Percentiles rank a stretch among this genome's conserved stretches.
phyloP scores from a whole-genome alignment of 1,140 invertebrate genomes.

The Zaprionus camerounensis region DNA sequence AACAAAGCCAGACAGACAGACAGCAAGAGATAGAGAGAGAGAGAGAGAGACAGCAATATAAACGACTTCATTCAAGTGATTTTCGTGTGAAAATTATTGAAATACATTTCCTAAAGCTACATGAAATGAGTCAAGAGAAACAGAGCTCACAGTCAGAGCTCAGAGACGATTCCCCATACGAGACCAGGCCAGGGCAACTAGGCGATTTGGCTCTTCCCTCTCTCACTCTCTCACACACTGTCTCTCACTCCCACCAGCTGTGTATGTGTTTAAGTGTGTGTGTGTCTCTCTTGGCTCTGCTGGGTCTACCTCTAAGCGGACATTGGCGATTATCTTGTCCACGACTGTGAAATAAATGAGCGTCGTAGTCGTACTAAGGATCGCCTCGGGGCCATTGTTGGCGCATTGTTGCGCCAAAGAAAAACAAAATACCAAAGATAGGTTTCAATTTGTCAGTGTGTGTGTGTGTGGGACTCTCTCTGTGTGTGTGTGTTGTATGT shows the following conservation, averaged over 20 bases:
- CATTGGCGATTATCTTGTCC: slow-evolving; percentile 83
- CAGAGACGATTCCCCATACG: slow-evolving; percentile 18
- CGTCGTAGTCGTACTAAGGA: slow-evolving; percentile 77
- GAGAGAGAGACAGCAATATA: not conserved
- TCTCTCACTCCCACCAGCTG: no score
- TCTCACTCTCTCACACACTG: not conserved
- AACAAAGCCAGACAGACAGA: slow-evolving; percentile 29
- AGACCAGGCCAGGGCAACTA: not conserved
- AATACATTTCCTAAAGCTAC: slow-evolving; percentile 76
- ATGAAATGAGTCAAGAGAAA: slow-evolving; percentile 34
- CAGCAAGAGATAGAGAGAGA: not conserved
- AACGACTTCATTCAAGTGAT: slow-evolving; percentile 72
- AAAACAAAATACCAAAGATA: slow-evolving; percentile 67
- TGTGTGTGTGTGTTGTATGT: slow-evolving; percentile 24
- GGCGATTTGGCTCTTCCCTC: slow-evolving; percentile 22
- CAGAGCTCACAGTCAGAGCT: not conserved
- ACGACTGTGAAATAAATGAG: slow-evolving; percentile 83
- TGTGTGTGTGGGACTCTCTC: not conserved
- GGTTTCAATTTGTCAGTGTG: slow-evolving; percentile 68
- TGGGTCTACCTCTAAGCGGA: slow-evolving; percentile 70
- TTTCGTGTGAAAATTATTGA: slow-evolving; percentile 82
- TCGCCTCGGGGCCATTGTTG: slow-evolving; percentile 61
- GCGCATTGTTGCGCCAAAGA: slow-evolving; percentile 79
- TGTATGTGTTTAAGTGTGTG: no score
- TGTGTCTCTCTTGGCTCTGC: slow-evolving; percentile 17